Evolutionary conservation across 1,140 invertebrate species (phyloP).

Genomic region (Paraescarpia echinospica): DNA sequence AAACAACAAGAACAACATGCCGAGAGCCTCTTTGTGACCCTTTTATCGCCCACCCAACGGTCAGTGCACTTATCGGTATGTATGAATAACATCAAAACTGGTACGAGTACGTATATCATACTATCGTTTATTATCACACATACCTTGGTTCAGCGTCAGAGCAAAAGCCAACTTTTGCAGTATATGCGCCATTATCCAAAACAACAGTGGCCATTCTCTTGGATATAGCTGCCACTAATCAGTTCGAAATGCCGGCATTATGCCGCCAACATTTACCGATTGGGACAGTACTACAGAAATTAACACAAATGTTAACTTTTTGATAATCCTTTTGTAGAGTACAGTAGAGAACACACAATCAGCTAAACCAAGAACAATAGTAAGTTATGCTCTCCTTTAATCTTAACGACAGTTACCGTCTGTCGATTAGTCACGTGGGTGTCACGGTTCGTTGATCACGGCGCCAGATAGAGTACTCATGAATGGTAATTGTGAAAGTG

Average conservation of each 20-base stretch:
- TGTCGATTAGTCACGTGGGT: neutral
- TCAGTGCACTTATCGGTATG: neutral
- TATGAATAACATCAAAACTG: neutral
- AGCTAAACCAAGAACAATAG: neutral
- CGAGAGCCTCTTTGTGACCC: neutral
- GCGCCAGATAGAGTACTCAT: neutral
- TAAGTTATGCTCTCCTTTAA: neutral
- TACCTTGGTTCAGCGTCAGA: conserved; percentile 69
- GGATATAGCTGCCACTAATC: neutral
- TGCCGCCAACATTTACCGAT: neutral
- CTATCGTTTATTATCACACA: conserved; percentile 25
- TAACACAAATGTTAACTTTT: neutral
- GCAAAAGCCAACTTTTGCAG: conserved; percentile 79
- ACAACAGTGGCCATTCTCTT: conserved; percentile 63
- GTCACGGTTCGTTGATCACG: neutral
- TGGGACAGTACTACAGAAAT: neutral
- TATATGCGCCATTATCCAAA: conserved; percentile 85
- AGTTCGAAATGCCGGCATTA: neutral
- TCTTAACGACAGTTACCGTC: neutral
- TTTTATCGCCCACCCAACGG: neutral
- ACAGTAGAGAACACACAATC: neutral
- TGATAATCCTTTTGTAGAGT: neutral
- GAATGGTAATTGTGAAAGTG: neutral
- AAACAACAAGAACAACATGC: too few relatives aligned
- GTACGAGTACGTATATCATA: neutral